Evolutionary conservation across 2,113 vertebrate genomes (phyloP).

Genomic region (Gasterosteus nipponicus): DNA sequence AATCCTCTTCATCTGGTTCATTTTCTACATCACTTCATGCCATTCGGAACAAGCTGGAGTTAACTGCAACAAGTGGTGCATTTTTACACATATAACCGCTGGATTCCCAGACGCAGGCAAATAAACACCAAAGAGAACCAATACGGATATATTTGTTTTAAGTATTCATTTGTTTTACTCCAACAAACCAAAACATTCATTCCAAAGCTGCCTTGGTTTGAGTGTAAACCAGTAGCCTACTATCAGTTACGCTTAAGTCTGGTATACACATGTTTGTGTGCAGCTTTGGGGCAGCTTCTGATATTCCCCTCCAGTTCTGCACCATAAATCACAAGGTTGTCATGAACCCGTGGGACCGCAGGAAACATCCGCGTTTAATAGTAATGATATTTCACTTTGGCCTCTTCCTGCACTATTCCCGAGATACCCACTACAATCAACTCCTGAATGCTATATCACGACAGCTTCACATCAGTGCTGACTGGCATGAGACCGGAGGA

Average conservation of each 20-base stretch:
- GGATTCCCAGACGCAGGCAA: slow-evolving; percentile 30
- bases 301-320: slow-evolving; percentile 38
- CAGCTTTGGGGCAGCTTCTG: slow-evolving; percentile 53
- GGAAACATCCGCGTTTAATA: slow-evolving; percentile 62
- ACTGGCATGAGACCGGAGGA: slow-evolving; percentile 35
- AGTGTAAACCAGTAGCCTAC: neutral
- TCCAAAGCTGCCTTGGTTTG: neutral
- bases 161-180: neutral
- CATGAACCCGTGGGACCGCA: slow-evolving; percentile 56
- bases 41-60: slow-evolving; percentile 61
- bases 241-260: slow-evolving; percentile 27
- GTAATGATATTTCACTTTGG: slow-evolving; percentile 64
- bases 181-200: slow-evolving; percentile 27
- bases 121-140: neutral
- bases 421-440: slow-evolving; percentile 38
- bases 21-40: slow-evolving; percentile 77
- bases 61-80: slow-evolving; percentile 41
- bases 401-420: slow-evolving; percentile 63
- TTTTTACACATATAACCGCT: slow-evolving; percentile 44
- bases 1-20: slow-evolving; percentile 72
- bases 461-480: slow-evolving; percentile 49
- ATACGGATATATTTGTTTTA: neutral
- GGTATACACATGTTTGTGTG: slow-evolving; percentile 49
- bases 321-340: slow-evolving; percentile 67
- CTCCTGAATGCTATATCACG: slow-evolving; percentile 37